A percentile compares a stretch with the other conserved stretches of the same genome.
Conservation (phyloP, 2,888 invertebrate species). For the Tipula vernalis region DNA sequence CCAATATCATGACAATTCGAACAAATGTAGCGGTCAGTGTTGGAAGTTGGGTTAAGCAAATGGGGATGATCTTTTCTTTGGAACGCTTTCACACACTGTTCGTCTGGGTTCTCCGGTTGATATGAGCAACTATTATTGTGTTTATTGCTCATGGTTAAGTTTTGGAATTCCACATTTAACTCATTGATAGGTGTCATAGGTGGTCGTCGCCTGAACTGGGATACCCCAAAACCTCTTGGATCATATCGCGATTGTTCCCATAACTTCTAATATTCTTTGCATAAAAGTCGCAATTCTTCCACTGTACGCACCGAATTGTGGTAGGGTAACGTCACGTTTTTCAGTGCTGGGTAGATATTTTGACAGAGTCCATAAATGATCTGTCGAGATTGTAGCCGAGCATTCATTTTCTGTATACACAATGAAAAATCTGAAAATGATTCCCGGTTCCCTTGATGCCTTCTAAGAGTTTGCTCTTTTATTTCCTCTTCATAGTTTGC, state of each 20-base stretch:
- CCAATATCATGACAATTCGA: no score
- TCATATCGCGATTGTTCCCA: background rate
- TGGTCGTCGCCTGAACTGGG: background rate
- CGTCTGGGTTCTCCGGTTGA: background rate
- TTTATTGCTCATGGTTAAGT: background rate
- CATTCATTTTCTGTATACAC: background rate
- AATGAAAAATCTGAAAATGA: background rate
- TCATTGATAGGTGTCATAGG: background rate
- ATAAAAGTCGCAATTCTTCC: background rate
- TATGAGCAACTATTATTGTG: no score
- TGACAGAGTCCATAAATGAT: no score
- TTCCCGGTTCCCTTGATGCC: no score
- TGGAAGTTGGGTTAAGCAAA: no score
- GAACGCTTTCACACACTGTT: background rate
- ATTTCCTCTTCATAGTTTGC: no score
- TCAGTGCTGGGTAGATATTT: no score
- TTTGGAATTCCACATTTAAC: background rate
- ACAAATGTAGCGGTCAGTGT: no score
- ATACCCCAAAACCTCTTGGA: background rate
- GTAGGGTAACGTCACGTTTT: background rate
- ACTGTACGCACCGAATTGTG: background rate
- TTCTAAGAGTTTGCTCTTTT: background rate
- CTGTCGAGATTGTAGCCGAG: background rate
- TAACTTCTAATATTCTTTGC: background rate
- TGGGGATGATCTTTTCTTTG: background rate